phyloP scores from a whole-genome alignment of 1,140 invertebrate species.

The Drosophila chauvacae region DNA sequence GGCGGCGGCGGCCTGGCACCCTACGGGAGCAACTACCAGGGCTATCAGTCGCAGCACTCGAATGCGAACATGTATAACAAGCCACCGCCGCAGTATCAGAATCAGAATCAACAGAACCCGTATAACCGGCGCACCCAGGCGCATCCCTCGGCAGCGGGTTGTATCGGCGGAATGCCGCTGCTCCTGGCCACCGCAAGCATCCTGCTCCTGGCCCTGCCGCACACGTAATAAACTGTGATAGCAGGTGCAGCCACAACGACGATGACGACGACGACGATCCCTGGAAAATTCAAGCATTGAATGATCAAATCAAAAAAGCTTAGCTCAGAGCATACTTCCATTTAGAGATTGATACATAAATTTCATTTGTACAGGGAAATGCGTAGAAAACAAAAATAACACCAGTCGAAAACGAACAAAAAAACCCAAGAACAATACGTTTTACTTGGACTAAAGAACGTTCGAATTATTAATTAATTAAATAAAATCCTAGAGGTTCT shows the following conservation, averaged over 20 bases:
- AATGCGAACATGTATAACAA: constrained; percentile 84
- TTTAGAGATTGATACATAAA: not conserved
- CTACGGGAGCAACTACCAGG: constrained; percentile 68
- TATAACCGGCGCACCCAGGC: constrained; percentile 81
- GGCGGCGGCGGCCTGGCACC: constrained; percentile 75
- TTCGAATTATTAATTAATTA: not conserved
- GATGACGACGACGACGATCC: not conserved
- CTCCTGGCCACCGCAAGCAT: constrained; percentile 13
- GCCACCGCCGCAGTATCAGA: constrained; percentile 82
- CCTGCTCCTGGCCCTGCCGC: constrained; percentile 30
- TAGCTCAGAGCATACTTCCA: not conserved
- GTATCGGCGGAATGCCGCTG: not conserved
- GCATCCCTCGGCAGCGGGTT: constrained; percentile 69
- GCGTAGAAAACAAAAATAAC: not conserved
- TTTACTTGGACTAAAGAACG: not conserved
- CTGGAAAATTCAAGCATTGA: constrained; percentile 12
- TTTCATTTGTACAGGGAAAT: not conserved
- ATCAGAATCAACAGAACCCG: constrained; percentile 79
- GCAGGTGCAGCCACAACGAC: constrained; percentile 1
- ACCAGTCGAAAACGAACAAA: not conserved
- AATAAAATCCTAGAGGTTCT: not conserved
- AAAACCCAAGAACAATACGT: not conserved
- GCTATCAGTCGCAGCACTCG: constrained; percentile 67
- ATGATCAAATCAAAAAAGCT: constrained; percentile 4
- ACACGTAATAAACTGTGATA: constrained; percentile 45